Percentiles rank a stretch among this genome's conserved stretches.
These are phyloP conservation scores for Elmis aenea DNA, from an alignment of 2,888 invertebrate genomes.

Conservation along the genomic window DNA sequence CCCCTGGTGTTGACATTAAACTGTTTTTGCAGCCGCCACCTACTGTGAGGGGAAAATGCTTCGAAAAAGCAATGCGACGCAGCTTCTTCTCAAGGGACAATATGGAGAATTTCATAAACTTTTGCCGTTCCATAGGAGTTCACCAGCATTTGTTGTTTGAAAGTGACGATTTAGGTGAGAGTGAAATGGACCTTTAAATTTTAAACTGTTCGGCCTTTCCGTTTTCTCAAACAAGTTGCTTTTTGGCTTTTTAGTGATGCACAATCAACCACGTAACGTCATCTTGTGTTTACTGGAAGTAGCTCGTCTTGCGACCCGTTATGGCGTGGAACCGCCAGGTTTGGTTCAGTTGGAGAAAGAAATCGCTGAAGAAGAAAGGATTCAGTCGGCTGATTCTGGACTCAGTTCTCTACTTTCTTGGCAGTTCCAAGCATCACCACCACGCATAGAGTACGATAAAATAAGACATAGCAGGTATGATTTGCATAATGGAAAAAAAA, in stretches of 20 bases:
- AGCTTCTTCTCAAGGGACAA: constrained; percentile 88
- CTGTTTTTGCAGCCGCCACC: constrained; percentile 59
- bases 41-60: constrained; percentile 68
- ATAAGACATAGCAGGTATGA: constrained; percentile 53
- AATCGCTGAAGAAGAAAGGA: constrained; percentile 73
- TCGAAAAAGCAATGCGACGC: constrained; percentile 76
- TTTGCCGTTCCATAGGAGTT: constrained; percentile 78
- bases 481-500: too few species aligned
- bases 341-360: constrained; percentile 80
- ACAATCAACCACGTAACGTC: constrained; percentile 79
- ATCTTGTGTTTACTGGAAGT: constrained; percentile 81
- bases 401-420: constrained; percentile 59
- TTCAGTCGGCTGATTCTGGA: constrained; percentile 60
- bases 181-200: too few species aligned
- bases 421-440: constrained; percentile 60
- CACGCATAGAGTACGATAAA: constrained; percentile 46
- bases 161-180: constrained; percentile 82
- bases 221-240: too few species aligned
- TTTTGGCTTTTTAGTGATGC: constrained; percentile 67
- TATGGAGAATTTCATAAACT: constrained; percentile 82
- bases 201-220: too few species aligned
- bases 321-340: constrained; percentile 74
- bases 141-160: constrained; percentile 85
- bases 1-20: background rate
- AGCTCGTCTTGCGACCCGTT: constrained; percentile 72